Evolutionary conservation across 2,888 invertebrate species (phyloP), one percentile per base, ranked within the genome.

Genomic region (Chrysotoxum bicinctum): DNA sequence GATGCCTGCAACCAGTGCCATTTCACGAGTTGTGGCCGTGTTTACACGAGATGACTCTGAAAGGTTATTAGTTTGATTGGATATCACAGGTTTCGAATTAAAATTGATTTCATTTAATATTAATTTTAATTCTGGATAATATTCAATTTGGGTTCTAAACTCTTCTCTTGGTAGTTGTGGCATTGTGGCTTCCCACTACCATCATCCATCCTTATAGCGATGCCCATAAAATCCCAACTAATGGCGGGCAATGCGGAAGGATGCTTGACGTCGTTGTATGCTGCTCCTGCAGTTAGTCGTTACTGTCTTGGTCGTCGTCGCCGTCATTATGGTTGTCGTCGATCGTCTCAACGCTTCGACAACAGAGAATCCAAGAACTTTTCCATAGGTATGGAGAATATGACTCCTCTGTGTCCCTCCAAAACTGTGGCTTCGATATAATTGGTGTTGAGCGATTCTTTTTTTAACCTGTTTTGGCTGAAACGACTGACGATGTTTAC

Each of bases 21-120:
- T 62, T 23, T 30, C 26, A 66, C 35, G 45, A 48, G 60, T 40
- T 79, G 45, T 48, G 35, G 32, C 23, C 69, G 68, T 74, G 73
- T 30, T 73, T 72, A 76, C 64, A 60, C 76, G 37, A 70, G 70
- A 74, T 78, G 78, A 84, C 74, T 72, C 75, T 75, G 75, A 68
- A 73, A 73, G 81, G 81, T 85, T 85, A 85, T 85, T 85, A 81
- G 85, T 85, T 85, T 85, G 85, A 85, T 85, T 85, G 81, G 80
- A 85, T 85, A 85, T 85, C 85, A 76, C 80, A 80, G 85, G 73
- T 48, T 69, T 76, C 72, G 45, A 76, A 81, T 85, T 76, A 85
- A 85, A 85, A 85, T 85, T 85, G 81, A 85, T 85, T 85, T 85
- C 66, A 81, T 81, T 85, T 85, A 85, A 73, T 81, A 85, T 85